These are phyloP conservation scores for Drosophila prosaltans DNA, from an alignment of 1,140 invertebrate genomes.

Conservation along the genomic window DNA sequence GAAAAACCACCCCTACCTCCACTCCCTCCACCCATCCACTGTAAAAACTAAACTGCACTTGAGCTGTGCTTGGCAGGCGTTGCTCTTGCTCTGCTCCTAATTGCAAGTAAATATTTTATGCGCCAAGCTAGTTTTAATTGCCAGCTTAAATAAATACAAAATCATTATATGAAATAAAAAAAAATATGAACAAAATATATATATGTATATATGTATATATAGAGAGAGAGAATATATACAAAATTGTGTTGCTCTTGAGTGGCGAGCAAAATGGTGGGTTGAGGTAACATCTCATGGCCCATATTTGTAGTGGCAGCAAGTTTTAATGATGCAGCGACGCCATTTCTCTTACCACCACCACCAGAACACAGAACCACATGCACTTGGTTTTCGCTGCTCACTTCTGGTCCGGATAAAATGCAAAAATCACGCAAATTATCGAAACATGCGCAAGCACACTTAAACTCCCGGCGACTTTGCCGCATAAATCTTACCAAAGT, in stretches of 20 bases:
- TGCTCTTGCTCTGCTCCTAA: slow-evolving; percentile 57
- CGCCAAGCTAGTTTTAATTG: slow-evolving; percentile 74
- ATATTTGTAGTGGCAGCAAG: slow-evolving; percentile 74
- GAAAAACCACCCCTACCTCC: slow-evolving; percentile 11
- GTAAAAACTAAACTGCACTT: slow-evolving; percentile 64
- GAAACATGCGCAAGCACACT: slow-evolving; percentile 77
- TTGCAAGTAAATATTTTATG: slow-evolving; percentile 81
- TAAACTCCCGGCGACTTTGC: slow-evolving; percentile 68
- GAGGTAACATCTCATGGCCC: slow-evolving; percentile 38
- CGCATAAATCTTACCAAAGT: slow-evolving; percentile 75
- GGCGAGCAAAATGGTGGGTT: neutral
- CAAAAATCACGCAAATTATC: slow-evolving; percentile 82
- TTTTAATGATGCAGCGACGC: slow-evolving; percentile 71
- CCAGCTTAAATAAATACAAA: slow-evolving; percentile 77
- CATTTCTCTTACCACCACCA: slow-evolving; percentile 36
- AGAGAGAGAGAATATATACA: slow-evolving; percentile 46
- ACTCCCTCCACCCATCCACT: slow-evolving; percentile 1
- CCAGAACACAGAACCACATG: slow-evolving; percentile 23
- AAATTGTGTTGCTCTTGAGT: slow-evolving; percentile 29
- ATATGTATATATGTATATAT: slow-evolving; percentile 36
- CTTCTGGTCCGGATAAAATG: slow-evolving; percentile 61
- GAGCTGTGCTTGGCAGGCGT: slow-evolving; percentile 42
- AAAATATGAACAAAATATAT: neutral
- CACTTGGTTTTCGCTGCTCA: slow-evolving; percentile 34
- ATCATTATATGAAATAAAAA: slow-evolving; percentile 72